A percentile compares a stretch with the other conserved stretches of the same genome.
phyloP scores from a whole-genome alignment of 2,797 vertebrate species.

The Acanthurus lineatus region DNA sequence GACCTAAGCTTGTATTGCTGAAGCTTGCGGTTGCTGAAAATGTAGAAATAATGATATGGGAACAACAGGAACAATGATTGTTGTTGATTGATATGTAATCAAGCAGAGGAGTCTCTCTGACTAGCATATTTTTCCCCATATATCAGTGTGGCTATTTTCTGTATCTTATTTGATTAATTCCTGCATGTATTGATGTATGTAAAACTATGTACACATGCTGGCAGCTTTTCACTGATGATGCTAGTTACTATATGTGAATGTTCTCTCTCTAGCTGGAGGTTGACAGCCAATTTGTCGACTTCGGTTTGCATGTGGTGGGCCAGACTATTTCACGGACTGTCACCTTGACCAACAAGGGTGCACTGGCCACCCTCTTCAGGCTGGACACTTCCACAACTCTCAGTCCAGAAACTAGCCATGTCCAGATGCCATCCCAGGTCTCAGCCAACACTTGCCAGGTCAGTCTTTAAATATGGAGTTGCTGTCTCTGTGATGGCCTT shows the following conservation, averaged over 20 bases:
- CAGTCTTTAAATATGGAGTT: constrained; percentile 45
- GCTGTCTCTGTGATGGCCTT: not conserved
- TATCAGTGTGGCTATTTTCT: constrained; percentile 10
- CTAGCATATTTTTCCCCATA: not conserved
- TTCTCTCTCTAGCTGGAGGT: constrained; percentile 88
- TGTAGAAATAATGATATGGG: not conserved
- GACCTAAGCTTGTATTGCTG: not conserved
- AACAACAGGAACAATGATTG: not conserved
- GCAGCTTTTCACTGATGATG: constrained; percentile 15
- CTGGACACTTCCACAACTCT: constrained; percentile 74
- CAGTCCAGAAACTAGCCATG: constrained; percentile 51
- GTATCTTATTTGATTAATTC: constrained; percentile 17
- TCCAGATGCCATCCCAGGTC: constrained; percentile 38
- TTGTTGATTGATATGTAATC: not conserved
- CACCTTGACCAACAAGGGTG: constrained; percentile 92
- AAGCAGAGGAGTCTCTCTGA: not conserved
- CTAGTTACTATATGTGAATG: constrained; percentile 35
- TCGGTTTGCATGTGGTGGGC: constrained; percentile 92
- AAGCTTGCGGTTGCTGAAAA: not conserved
- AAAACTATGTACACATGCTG: constrained; percentile 19
- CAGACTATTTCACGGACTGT: constrained; percentile 88
- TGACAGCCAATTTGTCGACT: constrained; percentile 90
- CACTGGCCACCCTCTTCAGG: constrained; percentile 87
- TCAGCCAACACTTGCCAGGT: constrained; percentile 68
- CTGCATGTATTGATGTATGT: constrained; percentile 26